A percentile compares a stretch with the other conserved stretches of the same genome.
phyloP scores from a whole-genome alignment of 1,140 invertebrate species.

The Saccostrea glomerata region DNA sequence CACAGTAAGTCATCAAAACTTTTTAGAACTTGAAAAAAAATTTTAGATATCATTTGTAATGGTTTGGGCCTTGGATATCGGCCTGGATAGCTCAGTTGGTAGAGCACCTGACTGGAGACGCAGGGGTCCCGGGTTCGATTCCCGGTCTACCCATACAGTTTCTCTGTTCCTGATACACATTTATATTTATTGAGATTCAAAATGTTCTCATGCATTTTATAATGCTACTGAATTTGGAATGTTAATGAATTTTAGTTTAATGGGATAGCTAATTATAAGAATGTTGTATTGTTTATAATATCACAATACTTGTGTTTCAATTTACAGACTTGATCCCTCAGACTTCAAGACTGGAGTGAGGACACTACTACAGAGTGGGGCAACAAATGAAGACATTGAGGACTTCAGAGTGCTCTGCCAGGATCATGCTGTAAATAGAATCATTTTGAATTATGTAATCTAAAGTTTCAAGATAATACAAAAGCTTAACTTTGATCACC shows the following conservation, averaged over 20 bases:
- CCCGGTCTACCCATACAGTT: too few relatives aligned
- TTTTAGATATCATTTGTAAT: too few relatives aligned
- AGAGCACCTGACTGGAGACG: too few relatives aligned
- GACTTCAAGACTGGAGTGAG: constrained; percentile 41
- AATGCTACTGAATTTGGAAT: background rate
- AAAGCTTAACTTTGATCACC: background rate
- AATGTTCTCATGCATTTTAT: background rate
- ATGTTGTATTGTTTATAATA: too few relatives aligned
- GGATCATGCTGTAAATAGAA: background rate
- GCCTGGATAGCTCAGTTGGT: too few relatives aligned
- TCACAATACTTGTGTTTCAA: background rate
- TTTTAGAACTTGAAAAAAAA: background rate
- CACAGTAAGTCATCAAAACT: background rate
- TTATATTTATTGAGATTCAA: background rate
- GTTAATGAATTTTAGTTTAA: too few relatives aligned
- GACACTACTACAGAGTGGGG: constrained; percentile 28
- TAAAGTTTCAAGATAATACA: background rate
- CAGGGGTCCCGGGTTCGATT: too few relatives aligned
- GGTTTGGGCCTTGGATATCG: too few relatives aligned
- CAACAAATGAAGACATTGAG: constrained; percentile 52
- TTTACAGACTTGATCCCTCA: constrained; percentile 40
- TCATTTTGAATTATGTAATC: background rate
- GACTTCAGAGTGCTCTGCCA: background rate
- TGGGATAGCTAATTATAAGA: too few relatives aligned
- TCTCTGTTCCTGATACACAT: too few relatives aligned